phyloP scores from a whole-genome alignment of 1,140 invertebrate species.

The Eciton burchellii region DNA sequence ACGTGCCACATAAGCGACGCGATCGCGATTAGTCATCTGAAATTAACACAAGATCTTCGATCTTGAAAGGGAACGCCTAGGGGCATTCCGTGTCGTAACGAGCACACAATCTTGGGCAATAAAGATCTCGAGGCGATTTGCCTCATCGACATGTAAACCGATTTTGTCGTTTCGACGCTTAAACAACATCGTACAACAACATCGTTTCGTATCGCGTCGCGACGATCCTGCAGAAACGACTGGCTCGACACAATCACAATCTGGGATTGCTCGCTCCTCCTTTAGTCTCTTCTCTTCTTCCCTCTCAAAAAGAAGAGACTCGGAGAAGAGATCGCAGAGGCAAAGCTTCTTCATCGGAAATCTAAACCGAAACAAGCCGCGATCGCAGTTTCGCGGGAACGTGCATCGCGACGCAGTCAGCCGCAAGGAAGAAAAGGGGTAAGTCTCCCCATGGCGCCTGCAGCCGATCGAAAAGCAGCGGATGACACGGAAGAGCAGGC shows the following conservation, averaged over 20 bases:
- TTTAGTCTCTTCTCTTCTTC: too few relatives aligned
- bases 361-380: too few relatives aligned
- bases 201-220: neutral
- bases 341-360: too few relatives aligned
- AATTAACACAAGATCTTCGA: constrained; percentile 53
- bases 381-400: neutral
- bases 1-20: constrained; percentile 42
- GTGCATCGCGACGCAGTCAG: too few relatives aligned
- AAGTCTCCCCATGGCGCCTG: constrained; percentile 39
- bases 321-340: too few relatives aligned
- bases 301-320: too few relatives aligned
- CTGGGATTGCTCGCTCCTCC: too few relatives aligned
- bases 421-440: constrained; percentile 21
- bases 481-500: constrained; percentile 23
- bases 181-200: neutral
- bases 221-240: too few relatives aligned
- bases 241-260: too few relatives aligned
- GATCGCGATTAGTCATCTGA: constrained; percentile 66
- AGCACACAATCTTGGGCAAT: constrained; percentile 30
- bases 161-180: neutral
- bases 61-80: constrained; percentile 49
- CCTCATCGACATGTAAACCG: neutral
- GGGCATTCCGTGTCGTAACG: constrained; percentile 41
- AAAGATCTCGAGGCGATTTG: neutral
- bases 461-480: constrained; percentile 10